Base-by-base conservation (phyloP, 37 sponge, comb jelly and placozoan species). In the Lycopodina hypogea region DNA sequence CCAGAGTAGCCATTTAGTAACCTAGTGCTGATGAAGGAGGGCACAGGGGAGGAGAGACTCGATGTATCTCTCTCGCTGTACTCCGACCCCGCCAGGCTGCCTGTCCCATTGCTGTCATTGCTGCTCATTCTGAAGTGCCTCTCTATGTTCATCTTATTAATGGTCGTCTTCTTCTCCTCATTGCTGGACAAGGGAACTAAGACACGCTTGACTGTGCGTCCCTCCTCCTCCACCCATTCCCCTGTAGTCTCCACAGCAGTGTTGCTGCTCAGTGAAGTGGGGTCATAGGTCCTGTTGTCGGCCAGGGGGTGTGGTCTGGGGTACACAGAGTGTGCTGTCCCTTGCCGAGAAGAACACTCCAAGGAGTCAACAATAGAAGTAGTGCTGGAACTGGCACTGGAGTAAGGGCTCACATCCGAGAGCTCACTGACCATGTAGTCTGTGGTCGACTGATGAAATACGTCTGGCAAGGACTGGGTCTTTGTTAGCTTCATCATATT, bases 391-490 rank as follows among this genome's bases (percentile, higher is more conserved):
- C 76, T 83, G 39, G 40, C 30, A 38, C 83, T 83, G 59, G 83
- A 83, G 36, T 63, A 42, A 1, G 63, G 74, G 50, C 74, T 81
- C 15, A 12, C 36, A 17, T 71, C 73, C 14, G 77, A 22, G 1
- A 65, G 63, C 0, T 1, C 35, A 48, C 48, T 50, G 4, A n/a
- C 77, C 29, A 9, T 52, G 55, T 29, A 33, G 37, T 29, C 0
- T 18, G 52, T 32, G 26, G 3, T 35, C 0, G 55, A 45, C 23
- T 67, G 14, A 32, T 65, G 2, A 40, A 85, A 85, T 42, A 85
- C 45, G 36, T 85, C 74, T 2, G 86, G 86, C 2, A 85, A 56
- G 19, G 86, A 85, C 32, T 65, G 72, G 12, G 80, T 65, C 17
- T 50, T 59, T 32, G 50, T 42, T 21, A 84, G 19, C 58, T 84